Percentiles rank a stretch among this genome's conserved stretches.
These are phyloP conservation scores for Lepus americanus DNA, from an alignment of 2,113 vertebrate genomes.

Conservation along the genomic window DNA sequence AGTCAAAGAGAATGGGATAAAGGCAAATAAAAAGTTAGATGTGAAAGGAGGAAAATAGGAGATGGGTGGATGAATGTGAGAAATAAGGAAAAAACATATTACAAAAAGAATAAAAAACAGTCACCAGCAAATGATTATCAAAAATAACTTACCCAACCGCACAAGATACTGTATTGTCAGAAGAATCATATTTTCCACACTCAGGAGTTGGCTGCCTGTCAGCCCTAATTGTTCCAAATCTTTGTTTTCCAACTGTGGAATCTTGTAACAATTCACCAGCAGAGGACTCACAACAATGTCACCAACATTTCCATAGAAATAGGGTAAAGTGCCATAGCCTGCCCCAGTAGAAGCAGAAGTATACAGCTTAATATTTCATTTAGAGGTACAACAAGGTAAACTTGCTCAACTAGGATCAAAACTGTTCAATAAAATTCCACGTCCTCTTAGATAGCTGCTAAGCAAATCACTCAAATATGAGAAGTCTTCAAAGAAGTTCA, in stretches of 20 bases:
- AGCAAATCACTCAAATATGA: not conserved
- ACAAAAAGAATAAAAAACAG: not conserved
- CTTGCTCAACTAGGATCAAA: not conserved
- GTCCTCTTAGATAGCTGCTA: not conserved
- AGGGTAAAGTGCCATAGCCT: constrained; percentile 99
- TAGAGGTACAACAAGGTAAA: not conserved
- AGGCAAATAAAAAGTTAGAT: not conserved
- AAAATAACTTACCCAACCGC: constrained; percentile 92
- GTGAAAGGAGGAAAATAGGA: not conserved
- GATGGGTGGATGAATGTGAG: not conserved
- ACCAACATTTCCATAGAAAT: constrained; percentile 98
- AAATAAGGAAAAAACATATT: not conserved
- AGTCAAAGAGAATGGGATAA: not conserved
- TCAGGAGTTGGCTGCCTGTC: constrained; percentile 92
- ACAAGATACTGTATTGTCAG: constrained; percentile 98
- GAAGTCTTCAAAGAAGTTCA: too few relatives aligned
- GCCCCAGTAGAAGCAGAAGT: constrained; percentile 66
- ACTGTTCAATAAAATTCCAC: constrained; percentile 16
- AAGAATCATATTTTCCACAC: constrained; percentile 96
- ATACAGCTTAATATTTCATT: constrained; percentile 34
- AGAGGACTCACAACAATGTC: constrained; percentile 98
- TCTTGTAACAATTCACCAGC: constrained; percentile 97
- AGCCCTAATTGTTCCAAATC: constrained; percentile 93
- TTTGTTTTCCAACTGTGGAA: constrained; percentile 93
- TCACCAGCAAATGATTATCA: not conserved